A percentile compares a stretch with the other conserved stretches of the same genome.
Evolutionary conservation across 2,888 invertebrate species (phyloP).

Genomic region (Pseudococcus jackbeardsleyi): DNA sequence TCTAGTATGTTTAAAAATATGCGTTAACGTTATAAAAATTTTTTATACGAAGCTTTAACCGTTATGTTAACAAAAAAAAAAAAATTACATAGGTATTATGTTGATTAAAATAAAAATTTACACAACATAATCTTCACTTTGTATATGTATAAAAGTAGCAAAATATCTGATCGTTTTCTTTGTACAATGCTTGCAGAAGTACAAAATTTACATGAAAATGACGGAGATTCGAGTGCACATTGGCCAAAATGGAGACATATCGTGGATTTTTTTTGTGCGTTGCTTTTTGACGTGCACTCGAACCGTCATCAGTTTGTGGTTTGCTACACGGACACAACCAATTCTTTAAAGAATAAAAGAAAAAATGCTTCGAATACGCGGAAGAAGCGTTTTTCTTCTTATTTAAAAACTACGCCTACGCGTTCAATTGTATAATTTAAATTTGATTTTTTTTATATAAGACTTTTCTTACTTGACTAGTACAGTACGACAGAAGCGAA

Average conservation of each 20-base stretch:
- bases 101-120: slow-evolving; percentile 55
- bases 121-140: slow-evolving; percentile 52
- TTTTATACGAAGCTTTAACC: slow-evolving; percentile 45
- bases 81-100: slow-evolving; percentile 48
- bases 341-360: slow-evolving; percentile 8
- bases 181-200: slow-evolving; percentile 53
- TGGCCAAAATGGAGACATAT: background rate
- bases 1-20: slow-evolving; percentile 38
- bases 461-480: slow-evolving; percentile 30
- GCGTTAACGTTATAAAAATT: slow-evolving; percentile 56
- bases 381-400: slow-evolving; percentile 20
- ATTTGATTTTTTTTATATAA: slow-evolving; percentile 11
- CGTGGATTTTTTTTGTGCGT: background rate
- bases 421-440: background rate
- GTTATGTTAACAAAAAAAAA: slow-evolving; percentile 47
- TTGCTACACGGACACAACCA: slow-evolving; percentile 55
- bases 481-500: slow-evolving; percentile 41
- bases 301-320: slow-evolving; percentile 14
- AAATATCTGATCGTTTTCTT: slow-evolving; percentile 55
- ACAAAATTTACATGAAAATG: slow-evolving; percentile 49
- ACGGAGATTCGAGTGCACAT: slow-evolving; percentile 34
- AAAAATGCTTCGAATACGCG: background rate
- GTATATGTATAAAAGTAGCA: slow-evolving; percentile 50
- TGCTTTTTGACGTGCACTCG: background rate
- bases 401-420: background rate